Percentiles rank a stretch among this genome's conserved stretches.
Conservation (phyloP, 2,888 invertebrate species). For the Willowsia nigromaculata region DNA sequence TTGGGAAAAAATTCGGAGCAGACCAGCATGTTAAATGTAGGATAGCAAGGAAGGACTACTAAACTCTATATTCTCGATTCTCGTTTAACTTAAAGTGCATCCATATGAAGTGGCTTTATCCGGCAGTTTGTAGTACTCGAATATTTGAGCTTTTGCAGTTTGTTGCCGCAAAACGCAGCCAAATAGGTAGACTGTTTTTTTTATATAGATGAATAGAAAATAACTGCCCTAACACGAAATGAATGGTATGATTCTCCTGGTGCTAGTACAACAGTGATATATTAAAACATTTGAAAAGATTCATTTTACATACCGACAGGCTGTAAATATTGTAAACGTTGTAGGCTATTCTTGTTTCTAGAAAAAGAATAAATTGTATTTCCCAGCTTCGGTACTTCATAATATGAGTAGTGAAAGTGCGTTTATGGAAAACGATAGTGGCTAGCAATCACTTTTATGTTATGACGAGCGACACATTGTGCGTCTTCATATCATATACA, state of each 20-base stretch:
- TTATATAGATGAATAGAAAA: neutral
- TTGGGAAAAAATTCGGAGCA: neutral
- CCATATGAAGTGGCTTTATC: conserved; percentile 20
- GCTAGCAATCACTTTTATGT: too few species aligned
- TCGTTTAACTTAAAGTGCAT: neutral
- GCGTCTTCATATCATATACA: too few species aligned
- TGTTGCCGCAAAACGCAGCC: too few species aligned
- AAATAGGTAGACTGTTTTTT: too few species aligned
- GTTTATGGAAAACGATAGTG: conserved; percentile 2
- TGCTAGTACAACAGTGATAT: neutral
- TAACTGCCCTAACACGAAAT: too few species aligned
- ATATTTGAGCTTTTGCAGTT: neutral
- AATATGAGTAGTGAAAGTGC: neutral
- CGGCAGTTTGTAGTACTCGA: too few species aligned
- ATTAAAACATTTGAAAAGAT: too few species aligned
- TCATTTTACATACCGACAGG: neutral
- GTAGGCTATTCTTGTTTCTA: neutral
- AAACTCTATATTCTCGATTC: neutral
- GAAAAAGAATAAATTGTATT: conserved; percentile 42
- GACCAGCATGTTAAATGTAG: neutral
- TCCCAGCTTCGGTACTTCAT: neutral
- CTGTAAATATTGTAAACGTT: conserved; percentile 36
- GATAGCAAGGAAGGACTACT: neutral
- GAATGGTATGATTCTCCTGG: too few species aligned
- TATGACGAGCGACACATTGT: too few species aligned